A percentile compares a stretch with the other conserved stretches of the same genome.
Evolutionary conservation across 2,797 vertebrate species (phyloP).

Genomic region (Remorina albescens): DNA sequence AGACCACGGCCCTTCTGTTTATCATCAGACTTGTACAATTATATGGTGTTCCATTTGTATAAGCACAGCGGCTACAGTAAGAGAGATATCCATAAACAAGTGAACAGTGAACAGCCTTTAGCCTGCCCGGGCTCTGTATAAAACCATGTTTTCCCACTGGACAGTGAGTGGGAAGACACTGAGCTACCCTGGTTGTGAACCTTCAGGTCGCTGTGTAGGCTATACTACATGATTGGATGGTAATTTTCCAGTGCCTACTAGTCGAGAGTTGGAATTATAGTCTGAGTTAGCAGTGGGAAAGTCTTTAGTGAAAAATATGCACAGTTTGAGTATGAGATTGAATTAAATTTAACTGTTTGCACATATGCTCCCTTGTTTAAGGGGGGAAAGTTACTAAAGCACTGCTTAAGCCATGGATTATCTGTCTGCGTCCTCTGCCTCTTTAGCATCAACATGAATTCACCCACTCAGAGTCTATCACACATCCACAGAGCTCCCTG

Average conservation of each 20-base stretch:
- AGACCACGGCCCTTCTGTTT: conserved; percentile 67
- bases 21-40: conserved; percentile 75
- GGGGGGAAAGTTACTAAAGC: conserved; percentile 75
- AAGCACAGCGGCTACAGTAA: conserved; percentile 49
- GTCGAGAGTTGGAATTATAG: conserved; percentile 55
- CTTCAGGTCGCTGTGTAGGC: conserved; percentile 37
- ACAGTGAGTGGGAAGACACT: conserved; percentile 25
- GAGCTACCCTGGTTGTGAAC: conserved; percentile 3
- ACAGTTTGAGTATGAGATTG: conserved; percentile 57
- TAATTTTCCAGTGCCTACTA: conserved; percentile 25
- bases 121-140: conserved; percentile 1
- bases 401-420: conserved; percentile 81
- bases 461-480: conserved; percentile 85
- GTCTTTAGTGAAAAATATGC: conserved; percentile 59
- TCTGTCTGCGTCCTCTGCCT: conserved; percentile 82
- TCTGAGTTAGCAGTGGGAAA: conserved; percentile 50
- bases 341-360: conserved; percentile 81
- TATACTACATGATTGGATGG: conserved; percentile 26
- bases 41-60: conserved; percentile 73
- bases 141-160: conserved; percentile 30
- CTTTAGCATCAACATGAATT: conserved; percentile 78
- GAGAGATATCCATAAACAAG: conserved; percentile 63
- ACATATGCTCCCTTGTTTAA: conserved; percentile 81
- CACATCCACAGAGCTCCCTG: conserved; percentile 81
- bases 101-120: conserved; percentile 36